Evolutionary conservation across 2,797 vertebrate genomes (phyloP), one percentile per base, ranked within the genome.

Genomic region (Ptychobarbus kaznakovi): DNA sequence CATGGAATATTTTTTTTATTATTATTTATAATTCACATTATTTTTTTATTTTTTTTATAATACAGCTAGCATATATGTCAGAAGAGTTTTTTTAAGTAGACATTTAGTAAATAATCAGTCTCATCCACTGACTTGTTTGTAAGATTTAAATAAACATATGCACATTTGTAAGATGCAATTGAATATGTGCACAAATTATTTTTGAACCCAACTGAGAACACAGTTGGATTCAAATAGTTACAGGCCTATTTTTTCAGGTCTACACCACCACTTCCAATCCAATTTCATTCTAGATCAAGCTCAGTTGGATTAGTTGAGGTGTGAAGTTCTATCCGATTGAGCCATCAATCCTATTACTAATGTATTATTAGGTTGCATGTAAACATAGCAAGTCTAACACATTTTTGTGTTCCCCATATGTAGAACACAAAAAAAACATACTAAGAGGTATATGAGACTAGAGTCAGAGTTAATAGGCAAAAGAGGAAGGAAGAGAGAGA

Each of bases 381-480:
- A 32, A 53, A 35, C 4, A 32, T 32, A 38, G 11, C 35, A 42
- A 58, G 35, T 58, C 13, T 11, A 63, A 78, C 8, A 63, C 8
- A 4, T 74, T 75, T 75, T 53, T 35, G 16, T 38, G 10, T 76
- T 76, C 74, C n/a, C 49, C 79, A 81, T 58, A 76, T 51, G 42
- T 32, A 42, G 79, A 82, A 87, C 79, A 81, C 90, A 46, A 10
- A 12, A 42, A 42, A 42, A 12, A n/a, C n/a, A 13, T 28, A 25
- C 82, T 66, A 65, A 82, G 77, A 89, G 89, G 85, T n/a, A 92
- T 82, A 90, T 91, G 87, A 84, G 85, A 56, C 88, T 87, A 87
- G 88, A 86, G 84, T 89, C 88, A 86, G 87, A 92, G 82, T 90
- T 89, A 90, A 91, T 91, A 90, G 85, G 89, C 91, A 85, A 91